Conservation (phyloP, 2,888 invertebrate species). For the Caenorhabditis sp. region DNA sequence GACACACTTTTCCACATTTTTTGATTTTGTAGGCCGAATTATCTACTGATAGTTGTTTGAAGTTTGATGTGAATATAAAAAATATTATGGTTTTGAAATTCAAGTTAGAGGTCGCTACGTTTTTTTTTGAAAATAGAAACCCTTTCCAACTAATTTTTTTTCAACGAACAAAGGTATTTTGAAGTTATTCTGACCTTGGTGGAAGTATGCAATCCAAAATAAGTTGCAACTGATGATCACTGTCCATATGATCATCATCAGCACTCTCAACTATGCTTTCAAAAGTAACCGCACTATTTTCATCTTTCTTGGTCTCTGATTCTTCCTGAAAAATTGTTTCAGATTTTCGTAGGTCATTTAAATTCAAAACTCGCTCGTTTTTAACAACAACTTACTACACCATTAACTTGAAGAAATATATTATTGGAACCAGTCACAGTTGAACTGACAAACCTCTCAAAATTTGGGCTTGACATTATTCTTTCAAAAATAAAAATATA, state of each 20-base stretch:
- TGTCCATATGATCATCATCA: conserved; percentile 45
- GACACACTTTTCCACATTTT: too few relatives aligned
- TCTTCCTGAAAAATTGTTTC: conserved; percentile 18
- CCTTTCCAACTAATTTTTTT: too few relatives aligned
- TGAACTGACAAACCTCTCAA: conserved; percentile 23
- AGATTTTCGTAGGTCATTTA: background rate
- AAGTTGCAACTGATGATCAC: conserved; percentile 62
- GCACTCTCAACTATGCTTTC: conserved; percentile 36
- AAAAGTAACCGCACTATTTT: conserved; percentile 22
- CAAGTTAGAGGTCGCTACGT: too few relatives aligned
- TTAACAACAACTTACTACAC: background rate
- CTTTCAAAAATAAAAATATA: conserved; percentile 14
- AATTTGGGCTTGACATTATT: conserved; percentile 16
- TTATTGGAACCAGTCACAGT: conserved; percentile 24
- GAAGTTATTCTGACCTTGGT: conserved; percentile 49
- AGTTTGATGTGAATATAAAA: too few relatives aligned
- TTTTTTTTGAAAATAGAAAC: too few relatives aligned
- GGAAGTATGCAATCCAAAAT: conserved; percentile 66
- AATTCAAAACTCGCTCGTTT: background rate
- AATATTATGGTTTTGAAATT: too few relatives aligned
- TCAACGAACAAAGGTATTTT: too few relatives aligned
- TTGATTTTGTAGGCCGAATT: too few relatives aligned
- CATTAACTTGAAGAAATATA: conserved; percentile 33
- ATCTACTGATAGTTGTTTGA: too few relatives aligned
- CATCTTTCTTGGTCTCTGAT: conserved; percentile 12